These are phyloP conservation scores for Egretta garzetta DNA, from an alignment of 2,113 vertebrate genomes.

Conservation along the genomic window DNA sequence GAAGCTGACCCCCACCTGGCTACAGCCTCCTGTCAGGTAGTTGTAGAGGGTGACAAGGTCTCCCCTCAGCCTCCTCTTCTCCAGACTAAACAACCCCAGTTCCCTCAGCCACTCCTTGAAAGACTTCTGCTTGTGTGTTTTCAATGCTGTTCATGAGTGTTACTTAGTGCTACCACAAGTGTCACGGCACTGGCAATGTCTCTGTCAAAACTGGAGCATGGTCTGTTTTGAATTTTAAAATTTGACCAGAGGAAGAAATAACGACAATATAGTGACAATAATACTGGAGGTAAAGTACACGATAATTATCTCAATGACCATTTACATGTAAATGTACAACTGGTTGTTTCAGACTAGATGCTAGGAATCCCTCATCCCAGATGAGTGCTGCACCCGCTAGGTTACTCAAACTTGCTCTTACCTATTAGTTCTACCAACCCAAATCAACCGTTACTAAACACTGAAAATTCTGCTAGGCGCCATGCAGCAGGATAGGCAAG, in stretches of 20 bases:
- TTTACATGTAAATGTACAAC: neutral
- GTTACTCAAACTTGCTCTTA: neutral
- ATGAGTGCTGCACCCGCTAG: neutral
- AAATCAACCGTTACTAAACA: neutral
- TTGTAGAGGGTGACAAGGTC: no score
- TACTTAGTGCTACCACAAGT: neutral
- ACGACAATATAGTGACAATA: neutral
- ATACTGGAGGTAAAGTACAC: neutral
- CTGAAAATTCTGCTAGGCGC: neutral
- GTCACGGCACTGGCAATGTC: fast-evolving
- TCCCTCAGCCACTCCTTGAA: no score
- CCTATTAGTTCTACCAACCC: neutral
- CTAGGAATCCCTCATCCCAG: neutral
- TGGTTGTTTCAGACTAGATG: neutral
- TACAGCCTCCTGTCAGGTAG: no score
- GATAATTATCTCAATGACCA: neutral
- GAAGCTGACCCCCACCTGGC: no score
- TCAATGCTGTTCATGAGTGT: fast-evolving
- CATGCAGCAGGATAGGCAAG: fast-evolving
- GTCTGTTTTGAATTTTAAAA: neutral
- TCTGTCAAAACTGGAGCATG: neutral
- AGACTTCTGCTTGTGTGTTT: neutral
- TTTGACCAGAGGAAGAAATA: neutral
- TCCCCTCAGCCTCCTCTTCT: no score
- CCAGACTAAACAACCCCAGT: no score